Conservation (phyloP, 2,888 invertebrate species). For the Glyphotaelius pellucidus region DNA sequence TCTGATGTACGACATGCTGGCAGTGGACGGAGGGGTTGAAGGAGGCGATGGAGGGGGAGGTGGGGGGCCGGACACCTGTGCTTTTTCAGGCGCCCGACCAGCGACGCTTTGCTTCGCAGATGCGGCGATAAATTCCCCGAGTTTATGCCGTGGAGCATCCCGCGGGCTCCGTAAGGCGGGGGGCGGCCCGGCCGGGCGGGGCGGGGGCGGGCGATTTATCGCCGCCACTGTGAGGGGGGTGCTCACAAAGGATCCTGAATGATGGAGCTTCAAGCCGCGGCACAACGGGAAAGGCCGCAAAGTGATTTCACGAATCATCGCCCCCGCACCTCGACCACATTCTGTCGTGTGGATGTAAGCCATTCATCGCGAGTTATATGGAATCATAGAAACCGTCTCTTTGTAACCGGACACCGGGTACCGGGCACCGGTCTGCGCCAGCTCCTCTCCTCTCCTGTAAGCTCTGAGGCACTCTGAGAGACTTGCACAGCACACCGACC, state of each 20-base stretch:
- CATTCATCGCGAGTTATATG: constrained; percentile 56
- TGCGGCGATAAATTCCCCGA: constrained; percentile 69
- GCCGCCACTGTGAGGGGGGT: constrained; percentile 51
- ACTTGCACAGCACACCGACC: not conserved
- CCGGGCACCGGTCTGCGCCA: constrained; percentile 46
- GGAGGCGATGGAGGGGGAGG: constrained; percentile 56
- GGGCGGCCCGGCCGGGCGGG: constrained; percentile 51
- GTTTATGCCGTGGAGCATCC: constrained; percentile 68
- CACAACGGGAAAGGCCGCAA: constrained; percentile 65
- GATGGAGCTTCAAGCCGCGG: constrained; percentile 62
- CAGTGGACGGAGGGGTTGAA: constrained; percentile 66
- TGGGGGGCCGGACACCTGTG: constrained; percentile 70
- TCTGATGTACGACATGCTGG: constrained; percentile 69
- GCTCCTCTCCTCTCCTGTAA: not conserved
- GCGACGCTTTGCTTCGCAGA: constrained; percentile 63
- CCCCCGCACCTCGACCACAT: constrained; percentile 67
- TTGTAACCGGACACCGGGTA: constrained; percentile 51
- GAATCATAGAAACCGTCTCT: constrained; percentile 49
- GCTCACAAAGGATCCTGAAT: constrained; percentile 64
- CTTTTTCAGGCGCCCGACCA: constrained; percentile 69
- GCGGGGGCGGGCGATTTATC: constrained; percentile 56
- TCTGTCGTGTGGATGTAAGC: constrained; percentile 66
- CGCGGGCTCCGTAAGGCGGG: constrained; percentile 62
- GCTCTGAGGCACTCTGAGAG: not conserved
- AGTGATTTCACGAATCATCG: constrained; percentile 67